Percentiles rank a stretch among this genome's conserved stretches.
These are phyloP conservation scores for Gadopsis bispinosus DNA, from an alignment of 2,797 vertebrate species.

Conservation along the genomic window DNA sequence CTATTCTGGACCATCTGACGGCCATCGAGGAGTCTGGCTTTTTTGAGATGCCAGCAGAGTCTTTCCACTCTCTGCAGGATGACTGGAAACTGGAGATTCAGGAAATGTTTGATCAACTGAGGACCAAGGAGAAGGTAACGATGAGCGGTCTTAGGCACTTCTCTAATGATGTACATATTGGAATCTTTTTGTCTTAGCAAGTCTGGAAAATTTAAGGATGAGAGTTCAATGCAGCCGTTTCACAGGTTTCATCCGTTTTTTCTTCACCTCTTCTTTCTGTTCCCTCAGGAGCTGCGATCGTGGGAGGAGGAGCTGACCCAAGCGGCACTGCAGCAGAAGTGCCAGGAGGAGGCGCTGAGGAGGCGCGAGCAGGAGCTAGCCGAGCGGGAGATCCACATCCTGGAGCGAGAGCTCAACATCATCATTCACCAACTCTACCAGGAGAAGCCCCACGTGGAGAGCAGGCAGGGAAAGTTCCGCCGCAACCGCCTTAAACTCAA, in stretches of 20 bases:
- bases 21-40: constrained; percentile 97
- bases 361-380: constrained; percentile 95
- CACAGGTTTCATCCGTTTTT: neutral
- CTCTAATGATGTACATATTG: neutral
- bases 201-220: too few relatives aligned
- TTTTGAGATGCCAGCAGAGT: constrained; percentile 98
- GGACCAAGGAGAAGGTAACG: constrained; percentile 96
- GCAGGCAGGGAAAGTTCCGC: constrained; percentile 95
- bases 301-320: constrained; percentile 96
- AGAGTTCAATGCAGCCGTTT: neutral
- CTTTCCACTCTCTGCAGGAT: constrained; percentile 97
- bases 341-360: constrained; percentile 92
- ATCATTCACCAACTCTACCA: constrained; percentile 98
- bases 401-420: constrained; percentile 96
- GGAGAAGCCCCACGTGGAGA: constrained; percentile 95
- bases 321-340: constrained; percentile 96
- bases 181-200: neutral
- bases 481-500: constrained; percentile 93
- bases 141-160: neutral
- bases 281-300: constrained; percentile 91
- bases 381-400: constrained; percentile 95
- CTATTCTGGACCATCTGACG: constrained; percentile 92
- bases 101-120: constrained; percentile 98
- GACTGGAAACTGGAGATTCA: constrained; percentile 99
- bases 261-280: neutral